Evolutionary conservation across 2,113 vertebrate species (phyloP).

Genomic region (Hepsetus odoe): DNA sequence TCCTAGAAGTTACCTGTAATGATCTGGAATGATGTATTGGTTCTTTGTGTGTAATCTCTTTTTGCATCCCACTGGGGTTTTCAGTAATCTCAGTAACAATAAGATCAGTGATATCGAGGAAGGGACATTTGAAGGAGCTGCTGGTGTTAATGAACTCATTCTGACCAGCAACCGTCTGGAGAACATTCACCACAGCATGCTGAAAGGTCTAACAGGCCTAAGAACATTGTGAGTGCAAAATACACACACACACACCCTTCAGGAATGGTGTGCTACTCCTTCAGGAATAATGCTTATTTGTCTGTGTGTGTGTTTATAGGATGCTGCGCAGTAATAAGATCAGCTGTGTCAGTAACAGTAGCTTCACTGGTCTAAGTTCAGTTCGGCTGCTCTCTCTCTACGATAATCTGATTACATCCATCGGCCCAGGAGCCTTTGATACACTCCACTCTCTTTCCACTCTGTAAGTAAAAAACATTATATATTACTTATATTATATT

Average conservation of each 20-base stretch:
- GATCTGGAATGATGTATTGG: background rate
- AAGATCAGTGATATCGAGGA: conserved; percentile 98
- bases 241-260: background rate
- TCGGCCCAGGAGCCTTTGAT: conserved; percentile 92
- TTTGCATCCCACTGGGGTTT: background rate
- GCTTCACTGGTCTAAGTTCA: conserved; percentile 93
- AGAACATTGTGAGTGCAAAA: conserved; percentile 88
- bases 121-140: conserved; percentile 93
- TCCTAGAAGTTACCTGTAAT: background rate
- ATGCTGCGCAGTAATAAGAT: conserved; percentile 97
- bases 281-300: background rate
- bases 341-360: conserved; percentile 94
- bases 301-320: conserved; percentile 67
- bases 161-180: conserved; percentile 94
- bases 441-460: conserved; percentile 95
- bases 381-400: conserved; percentile 95
- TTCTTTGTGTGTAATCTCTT: background rate
- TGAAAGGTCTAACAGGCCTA: conserved; percentile 91
- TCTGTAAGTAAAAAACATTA: conserved; percentile 79
- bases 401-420: conserved; percentile 95
- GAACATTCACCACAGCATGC: conserved; percentile 89
- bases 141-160: conserved; percentile 92
- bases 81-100: conserved; percentile 96
- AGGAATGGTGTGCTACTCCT: background rate
- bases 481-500: no score